phyloP scores from a whole-genome alignment of 1,140 invertebrate genomes.

The Harpegnathos saltator region DNA sequence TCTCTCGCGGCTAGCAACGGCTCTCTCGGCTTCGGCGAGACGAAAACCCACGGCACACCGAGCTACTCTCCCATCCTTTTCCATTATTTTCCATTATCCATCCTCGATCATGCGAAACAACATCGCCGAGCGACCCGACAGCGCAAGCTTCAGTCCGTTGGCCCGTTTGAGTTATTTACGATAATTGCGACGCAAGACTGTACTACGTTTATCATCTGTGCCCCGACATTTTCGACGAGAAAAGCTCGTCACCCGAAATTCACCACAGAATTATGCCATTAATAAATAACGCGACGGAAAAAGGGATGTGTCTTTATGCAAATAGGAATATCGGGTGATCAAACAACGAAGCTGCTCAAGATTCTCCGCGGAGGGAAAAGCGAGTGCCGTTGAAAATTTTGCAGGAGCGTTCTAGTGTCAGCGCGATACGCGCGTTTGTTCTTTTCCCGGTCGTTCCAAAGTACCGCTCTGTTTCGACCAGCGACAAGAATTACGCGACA shows the following conservation, averaged over 20 bases:
- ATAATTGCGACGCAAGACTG: no score
- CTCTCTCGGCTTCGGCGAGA: background rate
- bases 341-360: background rate
- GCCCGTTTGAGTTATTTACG: no score
- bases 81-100: background rate
- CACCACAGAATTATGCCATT: no score
- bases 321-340: background rate
- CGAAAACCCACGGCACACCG: no score
- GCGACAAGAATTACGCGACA: background rate
- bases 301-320: no score
- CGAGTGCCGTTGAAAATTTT: no score
- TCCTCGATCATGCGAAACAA: background rate
- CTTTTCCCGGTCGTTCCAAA: background rate
- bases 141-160: background rate
- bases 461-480: no score
- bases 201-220: no score
- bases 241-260: no score
- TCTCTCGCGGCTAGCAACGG: background rate
- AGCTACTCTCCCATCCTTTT: slow-evolving; percentile 8
- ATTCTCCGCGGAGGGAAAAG: background rate
- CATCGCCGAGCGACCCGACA: background rate
- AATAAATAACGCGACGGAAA: no score
- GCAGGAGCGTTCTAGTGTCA: no score
- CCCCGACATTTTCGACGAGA: no score
- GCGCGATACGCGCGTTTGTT: background rate